A percentile compares a stretch with the other conserved stretches of the same genome.
These are phyloP conservation scores for Hemibagrus guttatus DNA, from an alignment of 2,797 vertebrate genomes.

Conservation along the genomic window DNA sequence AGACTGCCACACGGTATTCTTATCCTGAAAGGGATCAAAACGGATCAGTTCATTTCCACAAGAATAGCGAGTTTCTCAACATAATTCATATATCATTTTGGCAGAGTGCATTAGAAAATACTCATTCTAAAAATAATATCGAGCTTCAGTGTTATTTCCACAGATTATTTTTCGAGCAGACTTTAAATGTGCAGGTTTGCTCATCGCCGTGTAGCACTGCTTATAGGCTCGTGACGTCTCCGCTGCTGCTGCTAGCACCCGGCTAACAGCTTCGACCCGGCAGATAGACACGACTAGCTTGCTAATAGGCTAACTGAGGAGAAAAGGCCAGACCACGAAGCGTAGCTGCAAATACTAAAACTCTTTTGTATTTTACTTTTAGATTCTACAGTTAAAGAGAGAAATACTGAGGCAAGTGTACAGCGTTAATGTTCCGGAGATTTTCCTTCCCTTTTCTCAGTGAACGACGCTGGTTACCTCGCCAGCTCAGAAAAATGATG, in stretches of 20 bases:
- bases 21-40: slow-evolving; percentile 72
- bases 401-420: neutral
- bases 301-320: slow-evolving; percentile 45
- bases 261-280: slow-evolving; percentile 54
- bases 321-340: slow-evolving; percentile 42
- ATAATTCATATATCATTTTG: neutral
- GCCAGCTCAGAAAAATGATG: slow-evolving; percentile 54
- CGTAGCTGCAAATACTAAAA: neutral
- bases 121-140: no score
- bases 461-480: slow-evolving; percentile 25
- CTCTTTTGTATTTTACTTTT: neutral
- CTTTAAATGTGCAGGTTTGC: slow-evolving; percentile 50
- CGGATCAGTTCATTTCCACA: slow-evolving; percentile 20
- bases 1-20: slow-evolving; percentile 73
- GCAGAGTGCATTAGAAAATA: neutral
- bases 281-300: slow-evolving; percentile 45
- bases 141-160: neutral
- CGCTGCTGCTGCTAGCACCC: slow-evolving; percentile 49
- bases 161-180: neutral
- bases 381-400: neutral
- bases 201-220: slow-evolving; percentile 69
- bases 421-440: slow-evolving; percentile 3
- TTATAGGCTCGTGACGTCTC: slow-evolving; percentile 79
- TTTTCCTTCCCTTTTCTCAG: slow-evolving; percentile 34
- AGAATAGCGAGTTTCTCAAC: neutral